These are phyloP conservation scores for Urocitellus parryii DNA, from an alignment of 2,113 vertebrate genomes.

Conservation along the genomic window DNA sequence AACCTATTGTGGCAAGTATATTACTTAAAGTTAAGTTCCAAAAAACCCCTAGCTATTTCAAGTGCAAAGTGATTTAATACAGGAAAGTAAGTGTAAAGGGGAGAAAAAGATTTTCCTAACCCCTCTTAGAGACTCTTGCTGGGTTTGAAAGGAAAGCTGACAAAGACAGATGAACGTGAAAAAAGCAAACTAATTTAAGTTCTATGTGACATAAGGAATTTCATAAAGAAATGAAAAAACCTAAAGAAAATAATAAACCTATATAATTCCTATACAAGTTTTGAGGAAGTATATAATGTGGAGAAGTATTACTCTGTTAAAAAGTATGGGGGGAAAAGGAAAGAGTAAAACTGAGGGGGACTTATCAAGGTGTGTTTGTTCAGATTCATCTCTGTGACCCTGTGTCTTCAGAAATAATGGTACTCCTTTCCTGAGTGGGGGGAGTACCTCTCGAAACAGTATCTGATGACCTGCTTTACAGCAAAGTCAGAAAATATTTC, in stretches of 20 bases:
- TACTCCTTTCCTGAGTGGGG: neutral
- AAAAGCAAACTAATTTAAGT: neutral
- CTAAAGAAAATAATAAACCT: neutral
- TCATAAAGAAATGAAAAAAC: neutral
- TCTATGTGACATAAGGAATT: neutral
- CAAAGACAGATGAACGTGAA: neutral
- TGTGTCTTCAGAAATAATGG: neutral
- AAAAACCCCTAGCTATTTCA: slow-evolving; percentile 23
- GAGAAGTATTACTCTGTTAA: neutral
- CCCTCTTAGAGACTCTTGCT: neutral
- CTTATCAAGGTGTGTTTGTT: neutral
- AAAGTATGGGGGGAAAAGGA: neutral
- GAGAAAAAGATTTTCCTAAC: neutral
- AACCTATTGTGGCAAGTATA: neutral
- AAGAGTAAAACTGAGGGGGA: neutral
- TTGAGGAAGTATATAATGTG: neutral
- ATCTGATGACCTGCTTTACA: neutral
- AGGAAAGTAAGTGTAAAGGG: neutral
- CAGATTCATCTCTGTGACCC: too few relatives aligned
- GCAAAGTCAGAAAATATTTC: neutral
- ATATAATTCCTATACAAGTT: neutral
- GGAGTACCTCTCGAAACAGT: neutral
- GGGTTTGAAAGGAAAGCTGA: neutral
- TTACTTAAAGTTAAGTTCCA: neutral
- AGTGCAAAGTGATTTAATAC: slow-evolving; percentile 1